Evolutionary conservation across 2,797 vertebrate species (phyloP).

Genomic region (Cygnus olor): DNA sequence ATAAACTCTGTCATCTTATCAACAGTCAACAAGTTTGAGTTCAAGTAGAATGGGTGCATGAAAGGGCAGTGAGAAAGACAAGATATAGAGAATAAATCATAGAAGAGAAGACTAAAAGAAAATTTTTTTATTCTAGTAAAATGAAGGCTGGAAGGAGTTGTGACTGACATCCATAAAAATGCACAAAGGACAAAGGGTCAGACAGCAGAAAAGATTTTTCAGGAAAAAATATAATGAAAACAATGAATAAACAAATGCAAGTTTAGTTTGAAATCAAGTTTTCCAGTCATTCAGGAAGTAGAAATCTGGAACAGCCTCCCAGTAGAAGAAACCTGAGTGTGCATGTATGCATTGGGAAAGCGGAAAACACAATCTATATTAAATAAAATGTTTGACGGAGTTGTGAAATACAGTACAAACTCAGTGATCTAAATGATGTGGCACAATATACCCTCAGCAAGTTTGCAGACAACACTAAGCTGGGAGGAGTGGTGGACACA

Average conservation of each 20-base stretch:
- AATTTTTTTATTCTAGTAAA: not conserved
- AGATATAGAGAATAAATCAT: not conserved
- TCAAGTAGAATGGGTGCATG: not conserved
- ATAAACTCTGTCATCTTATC: not conserved
- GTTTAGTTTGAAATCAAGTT: not conserved
- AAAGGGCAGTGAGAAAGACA: not conserved
- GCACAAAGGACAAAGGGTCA: not conserved
- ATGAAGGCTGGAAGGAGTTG: not conserved
- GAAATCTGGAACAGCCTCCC: not conserved
- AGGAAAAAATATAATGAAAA: not conserved
- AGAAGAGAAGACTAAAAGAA: not conserved
- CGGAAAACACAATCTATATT: not conserved
- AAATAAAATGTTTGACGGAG: not conserved
- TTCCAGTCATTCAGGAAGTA: not conserved
- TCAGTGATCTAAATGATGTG: not conserved
- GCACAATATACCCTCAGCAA: not conserved
- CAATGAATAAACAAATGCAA: not conserved
- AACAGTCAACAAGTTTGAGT: not conserved
- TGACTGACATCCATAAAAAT: not conserved
- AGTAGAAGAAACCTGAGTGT: not conserved
- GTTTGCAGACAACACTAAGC: not conserved
- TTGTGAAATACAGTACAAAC: accelerated
- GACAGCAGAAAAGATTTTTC: not conserved
- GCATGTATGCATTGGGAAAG: accelerated
- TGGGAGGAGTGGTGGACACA: not conserved